phyloP scores from a whole-genome alignment of 2,888 invertebrate genomes.

The Platycheirus rosarum region DNA sequence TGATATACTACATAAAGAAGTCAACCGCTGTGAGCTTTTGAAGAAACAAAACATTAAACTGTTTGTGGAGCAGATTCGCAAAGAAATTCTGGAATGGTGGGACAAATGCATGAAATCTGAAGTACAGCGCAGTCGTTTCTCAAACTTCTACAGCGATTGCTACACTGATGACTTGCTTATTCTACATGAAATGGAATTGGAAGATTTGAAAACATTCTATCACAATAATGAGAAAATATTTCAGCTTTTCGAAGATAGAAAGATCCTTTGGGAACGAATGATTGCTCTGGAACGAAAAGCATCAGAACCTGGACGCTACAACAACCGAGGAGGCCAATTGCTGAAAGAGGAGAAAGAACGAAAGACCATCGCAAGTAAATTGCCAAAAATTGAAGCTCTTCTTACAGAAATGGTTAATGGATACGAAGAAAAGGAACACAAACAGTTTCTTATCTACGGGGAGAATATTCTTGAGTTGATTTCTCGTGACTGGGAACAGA shows the following conservation, averaged over 20 bases:
- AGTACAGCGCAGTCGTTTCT: slow-evolving; percentile 85
- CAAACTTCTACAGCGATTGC: slow-evolving; percentile 86
- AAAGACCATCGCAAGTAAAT: slow-evolving; percentile 88
- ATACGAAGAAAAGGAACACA: slow-evolving; percentile 84
- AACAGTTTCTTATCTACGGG: slow-evolving; percentile 86
- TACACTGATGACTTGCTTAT: slow-evolving; percentile 91
- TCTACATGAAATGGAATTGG: slow-evolving; percentile 90
- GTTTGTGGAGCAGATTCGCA: slow-evolving; percentile 84
- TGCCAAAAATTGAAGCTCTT: slow-evolving; percentile 89
- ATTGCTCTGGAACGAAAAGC: slow-evolving; percentile 89
- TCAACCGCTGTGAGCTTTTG: slow-evolving; percentile 88
- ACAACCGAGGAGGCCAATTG: slow-evolving; percentile 94
- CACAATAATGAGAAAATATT: slow-evolving; percentile 87
- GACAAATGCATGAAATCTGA: slow-evolving; percentile 88
- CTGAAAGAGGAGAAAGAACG: slow-evolving; percentile 93
- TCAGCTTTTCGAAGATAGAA: slow-evolving; percentile 86
- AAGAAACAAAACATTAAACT: slow-evolving; percentile 90
- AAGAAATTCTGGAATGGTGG: slow-evolving; percentile 90
- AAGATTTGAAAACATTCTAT: slow-evolving; percentile 87
- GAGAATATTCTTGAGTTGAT: slow-evolving; percentile 86
- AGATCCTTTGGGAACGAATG: slow-evolving; percentile 89
- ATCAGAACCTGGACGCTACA: slow-evolving; percentile 91
- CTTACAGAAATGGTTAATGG: slow-evolving; percentile 84
- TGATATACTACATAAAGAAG: slow-evolving; percentile 85
- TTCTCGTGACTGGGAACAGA: slow-evolving; percentile 85